Percentiles rank a stretch among this genome's conserved stretches.
These are phyloP conservation scores for Strix uralensis DNA, from an alignment of 2,113 vertebrate genomes.

Conservation along the genomic window DNA sequence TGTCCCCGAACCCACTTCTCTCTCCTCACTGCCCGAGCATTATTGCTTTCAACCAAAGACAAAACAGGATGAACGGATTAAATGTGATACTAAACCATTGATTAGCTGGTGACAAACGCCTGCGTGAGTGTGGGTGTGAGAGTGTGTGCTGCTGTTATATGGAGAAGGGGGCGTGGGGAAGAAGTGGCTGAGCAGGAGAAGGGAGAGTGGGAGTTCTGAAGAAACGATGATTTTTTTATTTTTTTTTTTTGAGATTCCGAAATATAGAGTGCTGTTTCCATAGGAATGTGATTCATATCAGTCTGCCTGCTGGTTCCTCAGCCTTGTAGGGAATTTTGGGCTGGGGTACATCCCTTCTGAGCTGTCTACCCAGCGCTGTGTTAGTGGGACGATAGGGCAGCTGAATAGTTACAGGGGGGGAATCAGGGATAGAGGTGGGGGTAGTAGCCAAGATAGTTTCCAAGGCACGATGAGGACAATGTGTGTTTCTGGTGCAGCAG, in stretches of 20 bases:
- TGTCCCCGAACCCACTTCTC: fast-evolving
- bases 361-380: fast-evolving
- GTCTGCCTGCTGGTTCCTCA: neutral
- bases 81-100: fast-evolving
- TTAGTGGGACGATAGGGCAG: fast-evolving
- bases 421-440: neutral
- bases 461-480: fast-evolving
- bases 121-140: neutral
- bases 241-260: neutral
- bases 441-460: fast-evolving
- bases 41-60: conserved; percentile 35
- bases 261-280: neutral
- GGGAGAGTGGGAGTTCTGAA: neutral
- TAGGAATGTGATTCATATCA: neutral
- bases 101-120: neutral
- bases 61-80: neutral
- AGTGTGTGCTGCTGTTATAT: fast-evolving
- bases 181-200: neutral
- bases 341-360: neutral
- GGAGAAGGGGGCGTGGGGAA: neutral
- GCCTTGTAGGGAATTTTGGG: neutral
- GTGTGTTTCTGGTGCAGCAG: neutral
- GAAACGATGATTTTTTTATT: neutral
- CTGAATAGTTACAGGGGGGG: neutral
- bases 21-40: neutral